Conservation (phyloP, 2,113 vertebrate genomes). For the Chascanopsetta lugubris region DNA sequence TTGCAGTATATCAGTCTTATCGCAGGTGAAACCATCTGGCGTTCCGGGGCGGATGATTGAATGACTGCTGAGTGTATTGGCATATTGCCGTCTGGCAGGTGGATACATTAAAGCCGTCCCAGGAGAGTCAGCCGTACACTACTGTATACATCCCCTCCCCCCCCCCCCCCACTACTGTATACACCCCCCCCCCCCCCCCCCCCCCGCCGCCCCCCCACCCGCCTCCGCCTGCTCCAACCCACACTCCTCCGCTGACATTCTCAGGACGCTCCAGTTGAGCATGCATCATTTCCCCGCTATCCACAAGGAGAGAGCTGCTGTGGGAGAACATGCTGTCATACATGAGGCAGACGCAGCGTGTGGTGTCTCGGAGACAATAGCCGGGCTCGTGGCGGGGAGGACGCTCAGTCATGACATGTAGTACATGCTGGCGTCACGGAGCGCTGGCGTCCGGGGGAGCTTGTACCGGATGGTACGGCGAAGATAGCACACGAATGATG, state of each 20-base stretch:
- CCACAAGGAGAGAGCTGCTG: conserved; percentile 23
- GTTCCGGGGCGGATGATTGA: conserved; percentile 52
- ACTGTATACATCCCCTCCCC: conserved; percentile 25
- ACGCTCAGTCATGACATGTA: conserved; percentile 27
- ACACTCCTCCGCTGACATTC: conserved; percentile 42
- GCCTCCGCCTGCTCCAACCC: background rate
- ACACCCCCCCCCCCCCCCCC: conserved; percentile 1
- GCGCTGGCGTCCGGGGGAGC: background rate
- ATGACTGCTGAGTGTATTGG: conserved; percentile 50
- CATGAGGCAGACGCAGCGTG: conserved; percentile 31
- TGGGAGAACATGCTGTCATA: conserved; percentile 58
- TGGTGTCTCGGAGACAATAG: conserved; percentile 20
- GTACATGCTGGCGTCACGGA: conserved; percentile 13
- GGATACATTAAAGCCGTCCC: conserved; percentile 59
- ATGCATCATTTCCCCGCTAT: conserved; percentile 20
- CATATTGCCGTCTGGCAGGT: conserved; percentile 62
- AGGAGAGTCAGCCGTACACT: conserved; percentile 34
- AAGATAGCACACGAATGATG: conserved; percentile 1
- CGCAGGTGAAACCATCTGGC: conserved; percentile 61
- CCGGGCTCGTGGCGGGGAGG: conserved; percentile 17
- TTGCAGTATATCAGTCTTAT: conserved; percentile 27
- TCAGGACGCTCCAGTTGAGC: conserved; percentile 36
- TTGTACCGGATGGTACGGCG: conserved; percentile 9
- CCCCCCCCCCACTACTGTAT: background rate
- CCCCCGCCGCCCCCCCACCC: conserved; percentile 2